Conservation (phyloP, 2,797 vertebrate genomes). For the Pipistrellus pygmaeus region DNA sequence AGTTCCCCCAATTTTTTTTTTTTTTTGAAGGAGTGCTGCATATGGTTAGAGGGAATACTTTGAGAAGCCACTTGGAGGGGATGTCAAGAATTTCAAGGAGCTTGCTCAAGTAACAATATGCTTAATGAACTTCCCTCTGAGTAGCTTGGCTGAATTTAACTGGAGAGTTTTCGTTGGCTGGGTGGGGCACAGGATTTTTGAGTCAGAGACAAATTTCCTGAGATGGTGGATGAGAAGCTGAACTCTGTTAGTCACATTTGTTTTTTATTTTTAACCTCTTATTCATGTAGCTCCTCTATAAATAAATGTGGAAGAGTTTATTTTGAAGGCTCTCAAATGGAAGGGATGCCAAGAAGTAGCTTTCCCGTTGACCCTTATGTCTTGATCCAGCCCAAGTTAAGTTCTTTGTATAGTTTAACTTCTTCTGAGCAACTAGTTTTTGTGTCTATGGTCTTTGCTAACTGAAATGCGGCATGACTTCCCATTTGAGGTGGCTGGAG, state of each 20-base stretch:
- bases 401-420: not conserved
- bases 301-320: not conserved
- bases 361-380: not conserved
- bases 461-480: not conserved
- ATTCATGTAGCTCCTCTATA: not conserved
- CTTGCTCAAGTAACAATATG: not conserved
- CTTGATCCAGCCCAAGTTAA: not conserved
- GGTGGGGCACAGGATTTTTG: not conserved
- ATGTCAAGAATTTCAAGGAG: conserved; percentile 9
- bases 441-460: not conserved
- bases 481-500: not conserved
- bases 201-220: not conserved
- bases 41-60: not conserved
- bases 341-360: not conserved
- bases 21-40: not conserved
- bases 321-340: not conserved
- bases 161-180: not conserved
- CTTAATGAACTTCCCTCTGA: not conserved
- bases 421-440: conserved; percentile 5
- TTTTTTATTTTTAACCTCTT: not conserved
- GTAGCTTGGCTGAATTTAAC: not conserved
- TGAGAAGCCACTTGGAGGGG: not conserved
- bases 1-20: not conserved
- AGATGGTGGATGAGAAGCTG: not conserved
- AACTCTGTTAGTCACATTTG: not conserved